Conservation (phyloP, 2,113 vertebrate genomes). For the Hirundichthys speculiger region DNA sequence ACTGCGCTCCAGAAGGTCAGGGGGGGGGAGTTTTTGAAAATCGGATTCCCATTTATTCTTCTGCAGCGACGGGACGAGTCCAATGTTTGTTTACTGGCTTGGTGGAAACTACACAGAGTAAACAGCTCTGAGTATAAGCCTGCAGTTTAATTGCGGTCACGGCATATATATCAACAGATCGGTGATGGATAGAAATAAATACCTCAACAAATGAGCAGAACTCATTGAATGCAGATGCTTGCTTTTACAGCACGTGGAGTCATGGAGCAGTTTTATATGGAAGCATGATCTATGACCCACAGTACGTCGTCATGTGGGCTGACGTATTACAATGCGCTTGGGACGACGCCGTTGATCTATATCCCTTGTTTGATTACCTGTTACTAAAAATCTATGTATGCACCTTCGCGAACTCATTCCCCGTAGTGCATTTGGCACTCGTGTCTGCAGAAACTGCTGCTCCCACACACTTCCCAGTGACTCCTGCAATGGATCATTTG, state of each 20-base stretch:
- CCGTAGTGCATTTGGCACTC: not conserved
- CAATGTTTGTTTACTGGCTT: constrained; percentile 20
- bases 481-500: constrained; percentile 12
- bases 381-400: no score
- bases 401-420: no score
- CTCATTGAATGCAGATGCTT: constrained; percentile 16
- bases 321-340: no score
- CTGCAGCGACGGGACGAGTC: not conserved
- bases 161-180: constrained; percentile 20
- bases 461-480: constrained; percentile 43
- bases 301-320: not conserved
- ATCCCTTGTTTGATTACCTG: no score
- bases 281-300: not conserved
- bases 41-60: not conserved
- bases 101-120: constrained; percentile 16
- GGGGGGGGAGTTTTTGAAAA: constrained; percentile 5
- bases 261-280: not conserved
- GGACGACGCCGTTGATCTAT: no score
- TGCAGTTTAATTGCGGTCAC: constrained; percentile 21
- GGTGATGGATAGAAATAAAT: constrained; percentile 10
- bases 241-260: not conserved
- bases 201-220: constrained; percentile 6
- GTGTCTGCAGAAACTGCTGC: constrained; percentile 22
- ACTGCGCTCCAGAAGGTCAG: constrained; percentile 96
- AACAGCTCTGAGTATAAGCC: constrained; percentile 20